Conservation (phyloP, 64 coral and sea anemone genomes). For the Porites lutea region DNA sequence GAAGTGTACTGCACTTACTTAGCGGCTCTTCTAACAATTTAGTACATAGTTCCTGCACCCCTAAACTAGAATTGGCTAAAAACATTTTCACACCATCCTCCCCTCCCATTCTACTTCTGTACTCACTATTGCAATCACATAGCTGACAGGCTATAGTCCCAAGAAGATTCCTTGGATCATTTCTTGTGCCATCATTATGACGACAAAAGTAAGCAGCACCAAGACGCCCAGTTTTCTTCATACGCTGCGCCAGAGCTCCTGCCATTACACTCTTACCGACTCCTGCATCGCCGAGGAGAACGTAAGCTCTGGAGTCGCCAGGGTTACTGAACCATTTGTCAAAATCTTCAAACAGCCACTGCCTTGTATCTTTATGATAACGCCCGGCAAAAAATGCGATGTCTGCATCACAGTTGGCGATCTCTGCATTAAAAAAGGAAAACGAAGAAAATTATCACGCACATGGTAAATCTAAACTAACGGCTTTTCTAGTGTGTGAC, state of each 20-base stretch:
- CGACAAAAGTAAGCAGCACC: conserved; percentile 65
- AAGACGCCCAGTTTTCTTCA: neutral
- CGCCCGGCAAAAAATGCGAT: conserved; percentile 27
- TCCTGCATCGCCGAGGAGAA: conserved; percentile 66
- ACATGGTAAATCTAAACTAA: too few species aligned
- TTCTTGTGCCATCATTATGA: conserved; percentile 44
- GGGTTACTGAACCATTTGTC: conserved; percentile 48
- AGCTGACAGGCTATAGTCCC: conserved; percentile 42
- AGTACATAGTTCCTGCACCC: conserved; percentile 38
- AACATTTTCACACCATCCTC: conserved; percentile 3
- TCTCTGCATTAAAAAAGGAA: conserved; percentile 6
- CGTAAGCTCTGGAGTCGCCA: conserved; percentile 53
- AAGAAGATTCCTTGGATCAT: conserved; percentile 38
- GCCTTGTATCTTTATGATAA: conserved; percentile 30
- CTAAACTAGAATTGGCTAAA: conserved; percentile 23
- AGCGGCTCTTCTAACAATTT: conserved; percentile 61
- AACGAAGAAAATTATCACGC: neutral
- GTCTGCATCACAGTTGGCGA: conserved; percentile 12
- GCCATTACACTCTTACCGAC: conserved; percentile 74
- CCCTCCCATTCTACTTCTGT: neutral
- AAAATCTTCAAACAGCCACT: conserved; percentile 57
- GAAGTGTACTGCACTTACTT: neutral
- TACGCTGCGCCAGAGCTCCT: conserved; percentile 46
- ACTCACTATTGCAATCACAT: conserved; percentile 14
- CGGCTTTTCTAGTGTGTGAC: too few species aligned